Base-by-base conservation (phyloP, 2,113 vertebrate genomes). In the Anarhynchus alexandrinus region DNA sequence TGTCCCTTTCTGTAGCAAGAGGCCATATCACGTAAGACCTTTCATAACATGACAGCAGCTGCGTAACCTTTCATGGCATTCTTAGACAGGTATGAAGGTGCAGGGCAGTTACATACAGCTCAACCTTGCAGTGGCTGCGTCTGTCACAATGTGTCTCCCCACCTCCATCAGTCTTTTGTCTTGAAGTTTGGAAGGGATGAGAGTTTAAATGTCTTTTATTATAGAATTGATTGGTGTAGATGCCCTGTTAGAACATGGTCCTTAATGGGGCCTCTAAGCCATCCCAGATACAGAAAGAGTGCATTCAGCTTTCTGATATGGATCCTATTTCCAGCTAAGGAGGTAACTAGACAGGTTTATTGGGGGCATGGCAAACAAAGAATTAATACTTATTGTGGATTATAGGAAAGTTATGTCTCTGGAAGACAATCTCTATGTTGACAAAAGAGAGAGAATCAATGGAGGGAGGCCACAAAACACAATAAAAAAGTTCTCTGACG, bases 111-210 rank as follows among this genome's bases (percentile, higher is more conserved):
- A 67, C 21, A n/a, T 22, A 40, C 14, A 82, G 30, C 42, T 71
- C 27, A 85, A 9, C 65, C 12, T 67, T 55, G 47, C 43, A 49
- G n/a, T 23, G 65, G 54, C 38, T 0, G 0, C 1, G 0, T 71
- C n/a, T 34, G 22, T 74, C n/a, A 47, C 20, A 11, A 4, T 38
- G 26, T 90, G 17, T 32, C 6, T 91, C 23, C 32, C 22, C 22
- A 58, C 29, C 21, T 78, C 72, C 15, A 10, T 70, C 79, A 66
- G 25, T 57, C 13, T 25, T 81, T 76, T 57, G 22, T 77, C 69
- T 70, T 62, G 42, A 85, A 36, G 12, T 77, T 52, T 88, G 55
- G 51, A 78, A 74, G 19, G 42, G 26, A 40, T 14, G 10, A 5
- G 5, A 52, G 12, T 84, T 87, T 52, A 36, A 57, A 61, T 57